These are phyloP conservation scores for roundworm (Caenorhabditis elegans) DNA, from an alignment of 1,140 invertebrate species.

Conservation along the genomic window DNA sequence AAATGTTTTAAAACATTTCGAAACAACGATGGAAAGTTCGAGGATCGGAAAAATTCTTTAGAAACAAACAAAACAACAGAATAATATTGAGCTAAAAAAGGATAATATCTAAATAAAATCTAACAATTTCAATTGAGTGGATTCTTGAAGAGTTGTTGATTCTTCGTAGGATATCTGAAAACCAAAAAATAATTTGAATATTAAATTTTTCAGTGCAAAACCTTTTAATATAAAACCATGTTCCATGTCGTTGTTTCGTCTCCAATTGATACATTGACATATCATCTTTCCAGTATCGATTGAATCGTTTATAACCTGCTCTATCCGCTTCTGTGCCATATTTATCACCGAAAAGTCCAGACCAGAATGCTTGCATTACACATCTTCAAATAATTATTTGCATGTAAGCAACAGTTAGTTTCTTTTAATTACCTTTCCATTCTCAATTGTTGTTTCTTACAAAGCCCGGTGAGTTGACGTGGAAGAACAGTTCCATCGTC, in stretches of 20 bases:
- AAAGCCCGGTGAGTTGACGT: slow-evolving; percentile 62
- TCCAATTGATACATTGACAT: slow-evolving; percentile 58
- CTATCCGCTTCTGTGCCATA: slow-evolving; percentile 62
- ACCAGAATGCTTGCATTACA: slow-evolving; percentile 66
- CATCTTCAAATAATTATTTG: slow-evolving; percentile 47
- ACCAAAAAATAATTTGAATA: not conserved
- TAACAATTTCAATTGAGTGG: not conserved
- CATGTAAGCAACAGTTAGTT: too few relatives aligned
- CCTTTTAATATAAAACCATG: slow-evolving; percentile 64
- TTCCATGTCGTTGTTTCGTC: slow-evolving; percentile 56
- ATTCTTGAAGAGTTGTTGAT: slow-evolving; percentile 2
- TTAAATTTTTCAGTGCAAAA: slow-evolving; percentile 34
- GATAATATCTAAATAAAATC: not conserved
- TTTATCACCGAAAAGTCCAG: slow-evolving; percentile 61
- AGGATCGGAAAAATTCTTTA: too few relatives aligned
- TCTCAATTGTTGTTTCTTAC: slow-evolving; percentile 58
- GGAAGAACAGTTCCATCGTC: slow-evolving; percentile 65
- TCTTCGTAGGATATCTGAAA: slow-evolving; percentile 20
- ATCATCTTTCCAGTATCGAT: slow-evolving; percentile 65
- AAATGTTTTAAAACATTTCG: not conserved
- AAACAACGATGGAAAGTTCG: not conserved
- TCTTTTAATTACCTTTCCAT: slow-evolving; percentile 51
- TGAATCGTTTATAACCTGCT: slow-evolving; percentile 64
- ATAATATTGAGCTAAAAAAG: not conserved
- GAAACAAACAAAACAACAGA: not conserved